Base-by-base conservation (phyloP, 2,888 invertebrate genomes). In the Ophioninae sp. region DNA sequence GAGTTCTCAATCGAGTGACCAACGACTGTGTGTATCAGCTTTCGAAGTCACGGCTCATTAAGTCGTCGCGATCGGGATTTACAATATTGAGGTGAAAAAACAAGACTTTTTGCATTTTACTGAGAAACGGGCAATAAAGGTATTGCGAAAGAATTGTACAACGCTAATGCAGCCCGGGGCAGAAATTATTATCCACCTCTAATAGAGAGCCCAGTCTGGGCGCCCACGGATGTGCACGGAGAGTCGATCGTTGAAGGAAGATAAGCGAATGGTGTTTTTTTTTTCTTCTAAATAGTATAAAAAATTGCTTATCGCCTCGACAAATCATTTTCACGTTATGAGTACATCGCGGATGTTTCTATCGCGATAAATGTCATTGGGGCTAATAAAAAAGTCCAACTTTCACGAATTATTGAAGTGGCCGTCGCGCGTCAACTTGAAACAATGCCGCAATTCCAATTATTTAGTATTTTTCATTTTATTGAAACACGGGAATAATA, bases 111-210 rank as follows among this genome's bases (percentile, higher is more conserved):
- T 50, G 44, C 21, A 37, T 61, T 44, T 65, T 56, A 39, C 65
- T 56, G 20, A 44, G 62, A 69, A 78, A 78, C 41, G 7, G 61
- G 59, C 37, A 50, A 41, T 62, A 75, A 61, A 61, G 69, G 37
- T 17, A 69, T 81, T 75, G 69, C 75, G 70, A 75, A 75, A 75
- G 39, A 50, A 64, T 81, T 69, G 69, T 75, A 57, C 75, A 75
- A 64, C 74, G 62, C 23, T 20, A 23, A 57, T 41, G 57, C 80
- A 56, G 41, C 56, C 50, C 21, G 70, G 37, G 62, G 69, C 70
- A 69, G 64, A 69, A 78, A 70, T 78, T 70, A 70, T 78, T 56
- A 56, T 56, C 17, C 59, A 69, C 37, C 61, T 69, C 37, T 50
- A 77, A 37, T 77, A 68, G 57, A 77, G 68, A 69, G 44, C 61